Evolutionary conservation across 2,113 vertebrate species (phyloP).

Genomic region (Corynorhinus townsendii): DNA sequence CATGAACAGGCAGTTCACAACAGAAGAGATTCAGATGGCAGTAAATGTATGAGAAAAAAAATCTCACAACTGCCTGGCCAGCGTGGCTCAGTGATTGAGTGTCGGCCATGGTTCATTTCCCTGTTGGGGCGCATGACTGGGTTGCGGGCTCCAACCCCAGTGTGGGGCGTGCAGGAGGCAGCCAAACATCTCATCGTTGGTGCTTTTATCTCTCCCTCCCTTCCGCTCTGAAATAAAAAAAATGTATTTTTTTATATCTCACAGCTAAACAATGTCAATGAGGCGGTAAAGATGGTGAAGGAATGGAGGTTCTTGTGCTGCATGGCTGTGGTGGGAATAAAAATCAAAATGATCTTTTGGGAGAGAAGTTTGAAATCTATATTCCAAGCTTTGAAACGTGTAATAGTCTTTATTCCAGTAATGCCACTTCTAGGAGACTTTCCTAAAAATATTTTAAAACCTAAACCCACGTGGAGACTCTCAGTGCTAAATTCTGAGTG

Average conservation of each 20-base stretch:
- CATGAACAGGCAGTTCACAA: neutral
- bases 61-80: neutral
- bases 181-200: no score
- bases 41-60: neutral
- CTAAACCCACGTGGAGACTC: neutral
- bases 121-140: no score
- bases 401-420: neutral
- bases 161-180: no score
- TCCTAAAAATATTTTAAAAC: constrained; percentile 9
- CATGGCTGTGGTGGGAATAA: neutral
- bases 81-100: no score
- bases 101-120: no score
- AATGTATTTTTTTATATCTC: no score
- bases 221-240: no score
- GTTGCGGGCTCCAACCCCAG: no score
- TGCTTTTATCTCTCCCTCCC: no score
- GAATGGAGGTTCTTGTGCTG: neutral
- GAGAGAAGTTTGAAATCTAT: neutral
- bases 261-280: neutral
- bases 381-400: neutral
- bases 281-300: neutral
- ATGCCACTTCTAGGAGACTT: neutral
- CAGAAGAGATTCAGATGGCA: neutral
- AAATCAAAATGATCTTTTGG: neutral
- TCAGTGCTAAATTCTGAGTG: neutral